Conservation (phyloP, 2,113 vertebrate species). For the Motacilla tschutschensis region DNA sequence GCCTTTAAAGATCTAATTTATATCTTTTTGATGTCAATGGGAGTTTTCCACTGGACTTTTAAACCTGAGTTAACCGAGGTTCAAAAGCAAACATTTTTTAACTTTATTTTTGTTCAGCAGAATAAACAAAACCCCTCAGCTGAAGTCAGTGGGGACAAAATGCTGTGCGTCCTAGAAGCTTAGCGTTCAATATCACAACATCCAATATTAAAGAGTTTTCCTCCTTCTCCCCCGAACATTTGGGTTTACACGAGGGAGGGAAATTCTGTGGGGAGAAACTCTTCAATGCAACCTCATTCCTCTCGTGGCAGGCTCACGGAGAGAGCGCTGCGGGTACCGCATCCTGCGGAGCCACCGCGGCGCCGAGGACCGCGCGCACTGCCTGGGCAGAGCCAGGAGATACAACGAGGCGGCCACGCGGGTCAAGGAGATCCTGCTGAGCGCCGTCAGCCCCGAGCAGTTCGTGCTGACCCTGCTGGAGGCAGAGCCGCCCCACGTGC, state of each 20-base stretch:
- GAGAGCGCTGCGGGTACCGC: slow-evolving; percentile 88
- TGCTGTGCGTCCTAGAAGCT: neutral
- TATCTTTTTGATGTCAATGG: neutral
- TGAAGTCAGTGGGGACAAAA: neutral
- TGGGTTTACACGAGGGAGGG: neutral
- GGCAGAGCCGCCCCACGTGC: slow-evolving; percentile 90
- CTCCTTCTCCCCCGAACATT: neutral
- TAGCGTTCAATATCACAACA: neutral
- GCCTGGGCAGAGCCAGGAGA: slow-evolving; percentile 55
- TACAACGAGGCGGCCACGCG: neutral
- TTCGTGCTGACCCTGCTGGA: slow-evolving; percentile 88
- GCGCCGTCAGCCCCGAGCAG: slow-evolving; percentile 82
- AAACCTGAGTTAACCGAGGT: neutral
- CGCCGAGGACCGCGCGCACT: slow-evolving; percentile 60
- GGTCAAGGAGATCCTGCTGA: slow-evolving; percentile 53
- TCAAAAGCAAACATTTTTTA: neutral
- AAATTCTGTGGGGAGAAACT: neutral
- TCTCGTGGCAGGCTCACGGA: slow-evolving; percentile 76
- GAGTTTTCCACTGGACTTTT: neutral
- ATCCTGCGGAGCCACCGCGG: slow-evolving; percentile 77
- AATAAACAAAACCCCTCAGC: neutral
- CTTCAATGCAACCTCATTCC: neutral
- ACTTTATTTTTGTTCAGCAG: neutral
- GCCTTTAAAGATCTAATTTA: neutral
- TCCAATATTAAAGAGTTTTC: neutral